Percentiles rank a stretch among this genome's conserved stretches.
These are phyloP conservation scores for Syrrhaptes paradoxus DNA, from an alignment of 2,113 vertebrate species.

Conservation along the genomic window DNA sequence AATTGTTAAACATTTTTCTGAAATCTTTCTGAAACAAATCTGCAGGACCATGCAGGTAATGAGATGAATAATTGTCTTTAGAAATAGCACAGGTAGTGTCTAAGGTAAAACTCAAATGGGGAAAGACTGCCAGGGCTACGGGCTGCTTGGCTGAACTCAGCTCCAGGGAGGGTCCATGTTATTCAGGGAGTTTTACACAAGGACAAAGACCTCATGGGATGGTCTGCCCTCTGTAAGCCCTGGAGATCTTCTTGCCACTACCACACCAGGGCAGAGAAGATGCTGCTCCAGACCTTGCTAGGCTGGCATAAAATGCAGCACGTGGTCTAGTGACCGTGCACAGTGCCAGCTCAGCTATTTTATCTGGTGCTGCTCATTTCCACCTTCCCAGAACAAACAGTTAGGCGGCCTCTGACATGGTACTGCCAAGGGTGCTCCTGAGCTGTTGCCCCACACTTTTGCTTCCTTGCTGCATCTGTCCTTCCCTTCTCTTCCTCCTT, in stretches of 20 bases:
- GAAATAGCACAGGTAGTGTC: not conserved
- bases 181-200: not conserved
- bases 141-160: not conserved
- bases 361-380: not conserved
- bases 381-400: not conserved
- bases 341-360: not conserved
- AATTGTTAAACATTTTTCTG: not conserved
- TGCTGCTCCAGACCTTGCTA: not conserved
- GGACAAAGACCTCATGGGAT: not conserved
- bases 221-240: not conserved
- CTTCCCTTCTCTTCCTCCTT: not conserved
- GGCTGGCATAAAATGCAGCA: rapidly evolving
- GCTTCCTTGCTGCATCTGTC: not conserved
- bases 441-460: not conserved
- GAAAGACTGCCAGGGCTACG: not conserved
- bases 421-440: not conserved
- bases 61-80: not conserved
- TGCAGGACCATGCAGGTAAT: not conserved
- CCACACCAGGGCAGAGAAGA: not conserved
- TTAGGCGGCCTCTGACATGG: not conserved
- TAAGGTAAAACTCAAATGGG: not conserved
- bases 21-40: not conserved
- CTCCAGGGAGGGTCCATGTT: not conserved
- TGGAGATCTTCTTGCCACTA: not conserved
- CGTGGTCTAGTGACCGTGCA: not conserved